These are phyloP conservation scores for Platysternon megacephalum DNA, from an alignment of 2,113 vertebrate genomes.

Conservation along the genomic window DNA sequence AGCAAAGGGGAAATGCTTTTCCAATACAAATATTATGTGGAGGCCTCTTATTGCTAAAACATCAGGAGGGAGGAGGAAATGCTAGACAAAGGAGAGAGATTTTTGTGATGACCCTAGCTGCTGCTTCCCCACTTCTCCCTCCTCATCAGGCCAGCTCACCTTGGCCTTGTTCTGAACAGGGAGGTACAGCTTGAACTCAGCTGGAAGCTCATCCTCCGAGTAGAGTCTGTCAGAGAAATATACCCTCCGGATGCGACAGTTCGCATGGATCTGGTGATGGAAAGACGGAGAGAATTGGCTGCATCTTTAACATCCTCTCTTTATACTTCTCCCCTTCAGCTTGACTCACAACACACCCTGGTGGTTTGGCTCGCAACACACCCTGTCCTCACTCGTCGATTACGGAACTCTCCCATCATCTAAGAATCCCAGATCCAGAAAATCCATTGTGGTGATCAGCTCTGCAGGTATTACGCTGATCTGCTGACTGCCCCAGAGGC, in stretches of 20 bases:
- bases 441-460: background rate
- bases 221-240: conserved; percentile 98
- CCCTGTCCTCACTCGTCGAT: background rate
- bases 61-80: background rate
- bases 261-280: conserved; percentile 90
- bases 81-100: background rate
- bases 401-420: background rate
- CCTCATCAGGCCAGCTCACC: conserved; percentile 76
- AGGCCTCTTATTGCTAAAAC: background rate
- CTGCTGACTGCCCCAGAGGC: background rate
- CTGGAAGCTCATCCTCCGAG: conserved; percentile 95
- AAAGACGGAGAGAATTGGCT: background rate
- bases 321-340: background rate
- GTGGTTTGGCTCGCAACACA: background rate
- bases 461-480: background rate
- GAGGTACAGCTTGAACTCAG: conserved; percentile 96
- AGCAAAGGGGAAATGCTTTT: background rate
- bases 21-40: background rate
- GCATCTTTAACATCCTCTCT: background rate
- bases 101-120: background rate
- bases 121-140: background rate
- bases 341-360: background rate
- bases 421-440: background rate
- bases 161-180: conserved; percentile 97
- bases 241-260: conserved; percentile 95